Percentiles rank a stretch among this genome's conserved stretches.
These are phyloP conservation scores for Platyura marginata DNA, from an alignment of 1,140 invertebrate genomes.

Conservation along the genomic window DNA sequence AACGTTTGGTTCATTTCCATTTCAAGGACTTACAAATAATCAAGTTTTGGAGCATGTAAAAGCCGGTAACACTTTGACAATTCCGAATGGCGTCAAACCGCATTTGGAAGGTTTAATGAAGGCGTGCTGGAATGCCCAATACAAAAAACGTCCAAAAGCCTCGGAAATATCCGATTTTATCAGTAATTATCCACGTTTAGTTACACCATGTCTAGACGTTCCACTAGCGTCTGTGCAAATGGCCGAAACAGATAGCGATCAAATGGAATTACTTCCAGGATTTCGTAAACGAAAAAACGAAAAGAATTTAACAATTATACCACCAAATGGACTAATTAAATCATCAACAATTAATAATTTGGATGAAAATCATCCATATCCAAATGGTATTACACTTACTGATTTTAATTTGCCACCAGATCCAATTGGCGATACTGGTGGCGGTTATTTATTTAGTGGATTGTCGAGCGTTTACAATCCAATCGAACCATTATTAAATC, in stretches of 20 bases:
- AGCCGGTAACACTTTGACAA: constrained; percentile 43
- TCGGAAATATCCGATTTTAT: constrained; percentile 63
- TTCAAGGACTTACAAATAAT: constrained; percentile 66
- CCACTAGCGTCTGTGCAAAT: constrained; percentile 52
- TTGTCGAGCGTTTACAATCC: constrained; percentile 1
- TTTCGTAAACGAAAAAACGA: constrained; percentile 3
- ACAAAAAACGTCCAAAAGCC: constrained; percentile 50
- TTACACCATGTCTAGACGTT: constrained; percentile 60
- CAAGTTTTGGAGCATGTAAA: constrained; percentile 69
- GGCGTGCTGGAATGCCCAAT: constrained; percentile 55
- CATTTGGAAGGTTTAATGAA: constrained; percentile 55
- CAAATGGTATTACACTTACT: constrained; percentile 2
- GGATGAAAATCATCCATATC: neutral
- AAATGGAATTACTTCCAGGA: constrained; percentile 10
- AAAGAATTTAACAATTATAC: neutral
- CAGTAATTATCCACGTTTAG: constrained; percentile 51
- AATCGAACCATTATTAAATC: constrained; percentile 1
- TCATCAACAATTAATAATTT: constrained; percentile 1
- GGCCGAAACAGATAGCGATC: constrained; percentile 11
- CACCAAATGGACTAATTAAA: neutral
- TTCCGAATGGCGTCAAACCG: constrained; percentile 54
- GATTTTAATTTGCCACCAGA: neutral
- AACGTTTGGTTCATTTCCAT: constrained; percentile 76
- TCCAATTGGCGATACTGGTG: neutral
- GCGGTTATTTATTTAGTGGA: neutral